phyloP scores from a whole-genome alignment of 2,888 invertebrate species.

The Sinotaia quadrata region DNA sequence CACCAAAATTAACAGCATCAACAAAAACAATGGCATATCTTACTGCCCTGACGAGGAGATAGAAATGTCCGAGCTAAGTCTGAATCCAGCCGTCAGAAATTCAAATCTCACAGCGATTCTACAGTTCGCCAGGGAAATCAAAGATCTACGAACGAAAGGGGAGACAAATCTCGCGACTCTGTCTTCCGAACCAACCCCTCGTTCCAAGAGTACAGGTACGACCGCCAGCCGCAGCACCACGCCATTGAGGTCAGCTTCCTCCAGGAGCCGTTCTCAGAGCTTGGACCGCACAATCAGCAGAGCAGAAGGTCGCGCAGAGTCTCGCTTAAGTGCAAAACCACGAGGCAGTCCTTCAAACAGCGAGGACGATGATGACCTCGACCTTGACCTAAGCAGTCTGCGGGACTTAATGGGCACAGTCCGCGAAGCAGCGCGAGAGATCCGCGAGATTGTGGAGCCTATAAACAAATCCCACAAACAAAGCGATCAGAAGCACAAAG shows the following conservation, averaged over 20 bases:
- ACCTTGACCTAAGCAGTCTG: slow-evolving; percentile 32
- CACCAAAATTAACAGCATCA: slow-evolving; percentile 2
- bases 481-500: not conserved
- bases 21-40: not conserved
- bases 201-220: not conserved
- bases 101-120: slow-evolving; percentile 17
- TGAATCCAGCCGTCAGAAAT: not conserved
- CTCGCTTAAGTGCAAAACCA: slow-evolving; percentile 2
- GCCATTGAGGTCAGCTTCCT: not conserved
- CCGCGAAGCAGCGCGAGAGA: slow-evolving; percentile 36
- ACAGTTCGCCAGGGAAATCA: slow-evolving; percentile 16
- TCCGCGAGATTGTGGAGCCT: slow-evolving; percentile 38
- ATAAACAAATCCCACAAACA: slow-evolving; percentile 13
- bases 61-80: not conserved
- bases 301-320: not conserved
- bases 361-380: slow-evolving; percentile 33
- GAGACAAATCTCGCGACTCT: slow-evolving; percentile 17
- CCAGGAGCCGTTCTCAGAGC: slow-evolving; percentile 4
- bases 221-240: not conserved
- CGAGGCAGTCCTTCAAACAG: not conserved
- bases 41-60: slow-evolving; percentile 6
- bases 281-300: not conserved
- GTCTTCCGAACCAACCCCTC: not conserved
- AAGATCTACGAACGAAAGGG: slow-evolving; percentile 8
- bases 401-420: slow-evolving; percentile 36